Percentiles rank a stretch among this genome's conserved stretches.
phyloP scores from a whole-genome alignment of 1,140 invertebrate genomes.

The Drosophila parabipectinata region DNA sequence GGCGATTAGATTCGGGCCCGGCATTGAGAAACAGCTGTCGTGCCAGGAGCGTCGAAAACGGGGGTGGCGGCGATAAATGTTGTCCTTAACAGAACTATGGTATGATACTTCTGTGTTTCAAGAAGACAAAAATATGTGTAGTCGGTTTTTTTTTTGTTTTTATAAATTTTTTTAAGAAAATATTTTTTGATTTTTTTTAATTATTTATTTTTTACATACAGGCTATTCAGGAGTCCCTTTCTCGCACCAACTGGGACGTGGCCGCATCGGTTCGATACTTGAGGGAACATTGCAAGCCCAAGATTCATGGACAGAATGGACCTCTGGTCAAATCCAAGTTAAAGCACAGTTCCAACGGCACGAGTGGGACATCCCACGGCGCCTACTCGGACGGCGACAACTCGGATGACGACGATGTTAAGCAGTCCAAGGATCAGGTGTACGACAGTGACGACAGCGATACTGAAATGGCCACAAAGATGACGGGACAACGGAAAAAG shows the following conservation, averaged over 20 bases:
- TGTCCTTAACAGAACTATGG: neutral
- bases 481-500: constrained; percentile 88
- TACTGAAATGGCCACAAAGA: constrained; percentile 88
- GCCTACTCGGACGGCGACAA: constrained; percentile 71
- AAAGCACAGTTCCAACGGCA: constrained; percentile 61
- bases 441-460: constrained; percentile 89
- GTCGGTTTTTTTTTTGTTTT: neutral
- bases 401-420: constrained; percentile 68
- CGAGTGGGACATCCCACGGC: constrained; percentile 56
- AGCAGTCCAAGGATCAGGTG: constrained; percentile 73
- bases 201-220: constrained; percentile 9
- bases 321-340: constrained; percentile 45
- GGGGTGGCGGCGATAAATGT: constrained; percentile 7
- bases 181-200: neutral
- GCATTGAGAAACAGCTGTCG: constrained; percentile 64
- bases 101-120: neutral
- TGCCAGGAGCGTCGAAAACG: constrained; percentile 35
- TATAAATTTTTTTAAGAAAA: neutral
- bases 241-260: constrained; percentile 76
- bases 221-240: constrained; percentile 79
- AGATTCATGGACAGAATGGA: constrained; percentile 31
- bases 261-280: constrained; percentile 63
- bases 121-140: neutral
- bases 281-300: constrained; percentile 67
- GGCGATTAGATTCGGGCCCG: constrained; percentile 58